Evolutionary conservation across 2,888 invertebrate species (phyloP).

Genomic region (Falcaria lacertinaria): DNA sequence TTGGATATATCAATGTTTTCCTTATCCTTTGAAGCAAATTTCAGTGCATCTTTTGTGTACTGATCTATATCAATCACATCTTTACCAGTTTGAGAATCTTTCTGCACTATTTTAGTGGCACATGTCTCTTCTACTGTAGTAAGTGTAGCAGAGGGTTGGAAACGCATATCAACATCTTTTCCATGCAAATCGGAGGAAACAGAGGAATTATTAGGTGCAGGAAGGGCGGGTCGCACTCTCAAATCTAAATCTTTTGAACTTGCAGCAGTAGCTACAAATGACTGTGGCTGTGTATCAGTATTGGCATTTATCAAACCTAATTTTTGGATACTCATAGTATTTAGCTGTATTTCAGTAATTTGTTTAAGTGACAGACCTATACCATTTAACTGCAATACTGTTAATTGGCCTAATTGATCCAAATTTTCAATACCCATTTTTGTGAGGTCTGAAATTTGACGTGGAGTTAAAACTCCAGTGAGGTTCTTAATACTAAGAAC

Average conservation of each 20-base stretch:
- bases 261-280: conserved; percentile 35
- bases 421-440: conserved; percentile 81
- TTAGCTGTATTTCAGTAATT: conserved; percentile 81
- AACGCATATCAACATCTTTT: conserved; percentile 74
- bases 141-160: conserved; percentile 45
- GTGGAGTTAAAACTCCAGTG: conserved; percentile 75
- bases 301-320: conserved; percentile 66
- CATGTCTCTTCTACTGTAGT: conserved; percentile 34
- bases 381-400: conserved; percentile 80
- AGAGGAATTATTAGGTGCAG: conserved; percentile 38
- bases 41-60: conserved; percentile 75
- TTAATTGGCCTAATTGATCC: conserved; percentile 81
- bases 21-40: conserved; percentile 71
- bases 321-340: conserved; percentile 80
- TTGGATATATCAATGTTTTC: conserved; percentile 69
- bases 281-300: conserved; percentile 42
- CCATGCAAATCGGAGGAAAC: conserved; percentile 57
- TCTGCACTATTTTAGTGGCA: conserved; percentile 26
- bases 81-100: conserved; percentile 45
- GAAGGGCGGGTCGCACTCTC: conserved; percentile 58
- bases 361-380: conserved; percentile 80
- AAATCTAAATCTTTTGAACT: conserved; percentile 68
- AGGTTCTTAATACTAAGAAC: conserved; percentile 80
- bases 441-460: conserved; percentile 80
- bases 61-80: conserved; percentile 76